phyloP scores from a whole-genome alignment of 1,140 invertebrate genomes.

The Euschistus heros region DNA sequence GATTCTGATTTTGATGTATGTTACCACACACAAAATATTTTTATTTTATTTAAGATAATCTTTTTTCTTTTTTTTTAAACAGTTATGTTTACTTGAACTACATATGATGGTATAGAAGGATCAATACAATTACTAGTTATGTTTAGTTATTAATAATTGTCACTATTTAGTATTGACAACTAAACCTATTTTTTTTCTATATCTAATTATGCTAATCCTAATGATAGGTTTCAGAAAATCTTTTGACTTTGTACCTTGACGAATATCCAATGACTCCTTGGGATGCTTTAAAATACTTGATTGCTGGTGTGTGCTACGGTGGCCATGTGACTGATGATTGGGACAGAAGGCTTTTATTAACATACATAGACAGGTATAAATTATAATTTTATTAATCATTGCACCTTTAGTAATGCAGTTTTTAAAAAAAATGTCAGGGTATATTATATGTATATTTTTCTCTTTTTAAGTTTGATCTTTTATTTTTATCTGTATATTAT shows the following conservation, averaged over 20 bases:
- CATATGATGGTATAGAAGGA: no score
- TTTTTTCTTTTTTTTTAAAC: no score
- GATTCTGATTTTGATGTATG: slow-evolving; percentile 77
- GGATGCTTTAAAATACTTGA: slow-evolving; percentile 81
- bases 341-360: slow-evolving; percentile 70
- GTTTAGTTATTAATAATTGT: neutral
- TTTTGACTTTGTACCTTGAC: slow-evolving; percentile 68
- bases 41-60: no score
- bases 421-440: no score
- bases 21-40: no score
- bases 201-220: neutral
- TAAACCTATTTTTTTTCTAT: neutral
- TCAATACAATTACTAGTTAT: no score
- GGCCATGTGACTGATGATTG: slow-evolving; percentile 92
- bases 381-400: neutral
- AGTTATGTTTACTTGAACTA: no score
- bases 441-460: no score
- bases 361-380: slow-evolving; percentile 58
- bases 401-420: neutral
- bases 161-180: neutral
- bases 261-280: slow-evolving; percentile 77
- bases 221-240: slow-evolving; percentile 61
- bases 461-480: no score
- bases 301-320: slow-evolving; percentile 87
- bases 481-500: no score